These are phyloP conservation scores for Bufo bufo DNA, from an alignment of 2,113 vertebrate genomes.

Conservation along the genomic window DNA sequence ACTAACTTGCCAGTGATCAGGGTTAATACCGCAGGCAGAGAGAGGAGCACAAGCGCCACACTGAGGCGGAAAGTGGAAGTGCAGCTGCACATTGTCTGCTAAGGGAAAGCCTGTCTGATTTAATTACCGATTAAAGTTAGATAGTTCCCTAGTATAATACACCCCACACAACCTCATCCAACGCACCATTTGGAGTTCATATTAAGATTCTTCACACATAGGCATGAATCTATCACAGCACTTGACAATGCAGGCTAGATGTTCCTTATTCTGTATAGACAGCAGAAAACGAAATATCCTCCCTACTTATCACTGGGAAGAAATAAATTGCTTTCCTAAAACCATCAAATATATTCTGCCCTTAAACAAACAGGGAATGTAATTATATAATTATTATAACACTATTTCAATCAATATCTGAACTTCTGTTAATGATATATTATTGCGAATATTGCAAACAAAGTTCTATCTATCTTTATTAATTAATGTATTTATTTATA, in stretches of 20 bases:
- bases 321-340: not conserved
- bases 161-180: not conserved
- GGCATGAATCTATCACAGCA: not conserved
- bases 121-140: slow-evolving; percentile 58
- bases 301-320: not conserved
- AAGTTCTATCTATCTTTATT: too few species aligned
- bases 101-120: slow-evolving; percentile 52
- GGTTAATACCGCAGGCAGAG: slow-evolving; percentile 43
- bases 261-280: not conserved
- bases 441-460: too few species aligned
- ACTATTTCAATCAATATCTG: not conserved
- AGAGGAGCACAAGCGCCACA: slow-evolving; percentile 55
- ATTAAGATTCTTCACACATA: not conserved
- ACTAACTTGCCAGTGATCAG: slow-evolving; percentile 23
- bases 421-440: too few species aligned
- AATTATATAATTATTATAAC: not conserved
- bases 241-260: not conserved
- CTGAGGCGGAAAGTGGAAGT: slow-evolving; percentile 46
- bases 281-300: not conserved
- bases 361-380: not conserved
- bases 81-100: slow-evolving; percentile 18
- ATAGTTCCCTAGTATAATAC: slow-evolving; percentile 36
- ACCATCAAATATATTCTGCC: not conserved
- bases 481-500: too few species aligned
- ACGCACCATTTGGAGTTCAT: not conserved